Base-by-base conservation (phyloP, 2,888 invertebrate genomes). In the Cheilosia soror region DNA sequence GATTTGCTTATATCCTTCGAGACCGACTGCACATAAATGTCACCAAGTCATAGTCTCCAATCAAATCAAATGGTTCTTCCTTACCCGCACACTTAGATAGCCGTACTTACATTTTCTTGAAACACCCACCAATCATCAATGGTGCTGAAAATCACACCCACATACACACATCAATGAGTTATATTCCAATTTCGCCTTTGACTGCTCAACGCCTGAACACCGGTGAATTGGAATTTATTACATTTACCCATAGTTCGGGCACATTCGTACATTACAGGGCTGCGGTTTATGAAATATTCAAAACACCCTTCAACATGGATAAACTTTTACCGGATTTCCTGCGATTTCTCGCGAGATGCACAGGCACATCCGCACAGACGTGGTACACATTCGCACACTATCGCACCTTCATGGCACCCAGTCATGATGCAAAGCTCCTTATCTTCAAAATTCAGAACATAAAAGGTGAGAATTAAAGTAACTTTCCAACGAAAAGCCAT, bases 401-500 rank as follows among this genome's bases (percentile, higher is more conserved):
- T 13, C 5, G 20, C 27, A 13, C 51, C 25, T 11, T 2, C 29
- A 37, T 29, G 27, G 7, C n/a, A n/a, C 13, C 5, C 44, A 25
- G 55, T 63, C 57, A 47, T 65, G 73, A 65, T 65, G 47, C 73
- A 65, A 73, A 65, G 55, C 73, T 33, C n/a, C 63, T 73, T 73
- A 63, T 73, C 63, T 65, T 53, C 40, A 72, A 66, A 55, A 62
- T 78, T 66, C 82, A 77, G 62, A 62, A 27, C 40, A 60, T 55
- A 66, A 71, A 57, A 78, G 76, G 82, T 77, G 72, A 31, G 71
- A 60, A 77, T 76, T 76, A 71, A 58, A 80, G 75, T 75, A 62
- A 68, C 75, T 77, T 71, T 47, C 44, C 37, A 20, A 37, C 31
- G 71, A 29, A 68, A 58, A 37, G 49, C 63, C 33, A 57, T 69